Evolutionary conservation across 2,113 vertebrate species (phyloP).

Genomic region (Pionites leucogaster): DNA sequence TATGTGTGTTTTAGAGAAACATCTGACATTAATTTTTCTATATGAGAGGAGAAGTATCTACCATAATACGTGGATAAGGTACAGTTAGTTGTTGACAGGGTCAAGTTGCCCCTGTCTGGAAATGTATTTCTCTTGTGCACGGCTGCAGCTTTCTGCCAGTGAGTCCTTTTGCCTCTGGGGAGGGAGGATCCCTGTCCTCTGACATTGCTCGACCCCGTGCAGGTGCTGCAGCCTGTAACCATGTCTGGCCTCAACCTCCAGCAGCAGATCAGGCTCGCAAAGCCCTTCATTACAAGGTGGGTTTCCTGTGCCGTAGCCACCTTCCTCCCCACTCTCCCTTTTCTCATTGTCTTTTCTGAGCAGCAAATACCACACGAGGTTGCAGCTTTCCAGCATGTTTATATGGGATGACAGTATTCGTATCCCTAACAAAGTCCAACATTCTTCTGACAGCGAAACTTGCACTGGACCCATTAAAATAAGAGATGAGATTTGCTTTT

Average conservation of each 20-base stretch:
- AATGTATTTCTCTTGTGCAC: background rate
- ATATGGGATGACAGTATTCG: background rate
- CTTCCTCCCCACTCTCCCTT: background rate
- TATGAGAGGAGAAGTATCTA: background rate
- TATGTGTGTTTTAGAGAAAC: background rate
- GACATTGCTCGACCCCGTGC: background rate
- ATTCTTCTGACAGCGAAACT: background rate
- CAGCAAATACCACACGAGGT: background rate
- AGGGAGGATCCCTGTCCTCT: background rate
- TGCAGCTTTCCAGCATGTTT: background rate
- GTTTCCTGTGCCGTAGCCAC: background rate
- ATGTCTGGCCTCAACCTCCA: background rate
- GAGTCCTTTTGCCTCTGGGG: background rate
- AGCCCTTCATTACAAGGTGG: background rate
- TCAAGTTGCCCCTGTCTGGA: background rate
- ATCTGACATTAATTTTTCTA: background rate
- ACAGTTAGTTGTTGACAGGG: background rate
- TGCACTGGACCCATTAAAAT: background rate
- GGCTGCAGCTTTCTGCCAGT: background rate
- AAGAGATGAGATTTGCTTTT: background rate
- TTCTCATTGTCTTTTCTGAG: background rate
- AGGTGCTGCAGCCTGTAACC: background rate
- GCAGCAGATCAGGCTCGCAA: rapidly evolving
- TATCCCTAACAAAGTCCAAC: background rate
- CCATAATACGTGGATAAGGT: background rate